phyloP scores from a whole-genome alignment of 2,888 invertebrate species.

The Plebejus anna region DNA sequence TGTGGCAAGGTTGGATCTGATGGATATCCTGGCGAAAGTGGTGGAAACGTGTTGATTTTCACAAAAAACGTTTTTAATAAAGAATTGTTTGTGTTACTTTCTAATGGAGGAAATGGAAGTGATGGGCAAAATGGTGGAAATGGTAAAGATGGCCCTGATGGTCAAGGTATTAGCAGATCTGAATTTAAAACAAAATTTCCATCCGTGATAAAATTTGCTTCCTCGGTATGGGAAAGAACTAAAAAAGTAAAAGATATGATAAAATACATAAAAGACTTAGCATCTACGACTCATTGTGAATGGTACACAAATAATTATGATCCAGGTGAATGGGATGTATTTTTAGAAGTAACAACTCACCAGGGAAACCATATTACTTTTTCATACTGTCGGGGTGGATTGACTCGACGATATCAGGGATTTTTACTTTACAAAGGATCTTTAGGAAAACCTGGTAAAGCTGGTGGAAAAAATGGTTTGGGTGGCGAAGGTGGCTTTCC shows the following conservation, averaged over 20 bases:
- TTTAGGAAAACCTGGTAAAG: conserved; percentile 25
- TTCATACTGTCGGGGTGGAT: conserved; percentile 24
- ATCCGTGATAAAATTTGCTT: conserved; percentile 16
- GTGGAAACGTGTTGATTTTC: conserved; percentile 26
- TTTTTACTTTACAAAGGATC: conserved; percentile 28
- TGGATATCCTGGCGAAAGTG: conserved; percentile 30
- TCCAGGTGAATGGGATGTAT: conserved; percentile 21
- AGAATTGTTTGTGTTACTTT: conserved; percentile 5
- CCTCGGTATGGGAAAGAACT: background rate
- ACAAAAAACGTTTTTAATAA: conserved; percentile 12
- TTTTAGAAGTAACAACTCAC: conserved; percentile 26
- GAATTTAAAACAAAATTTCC: conserved; percentile 28
- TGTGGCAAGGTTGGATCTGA: conserved; percentile 22
- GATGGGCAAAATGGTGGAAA: conserved; percentile 30
- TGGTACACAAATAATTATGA: conserved; percentile 24
- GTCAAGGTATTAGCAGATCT: conserved; percentile 25
- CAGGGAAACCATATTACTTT: conserved; percentile 27
- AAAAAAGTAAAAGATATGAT: background rate
- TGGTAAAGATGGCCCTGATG: conserved; percentile 16
- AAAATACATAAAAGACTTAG: conserved; percentile 26
- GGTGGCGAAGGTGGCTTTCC: conserved; percentile 25
- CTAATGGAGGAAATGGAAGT: conserved; percentile 29
- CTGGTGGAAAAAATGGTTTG: conserved; percentile 20
- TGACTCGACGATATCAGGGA: conserved; percentile 15
- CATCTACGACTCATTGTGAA: conserved; percentile 23